Evolutionary conservation across 2,888 invertebrate species (phyloP), one percentile per base, ranked within the genome.

Genomic region (Cantharis rufa): DNA sequence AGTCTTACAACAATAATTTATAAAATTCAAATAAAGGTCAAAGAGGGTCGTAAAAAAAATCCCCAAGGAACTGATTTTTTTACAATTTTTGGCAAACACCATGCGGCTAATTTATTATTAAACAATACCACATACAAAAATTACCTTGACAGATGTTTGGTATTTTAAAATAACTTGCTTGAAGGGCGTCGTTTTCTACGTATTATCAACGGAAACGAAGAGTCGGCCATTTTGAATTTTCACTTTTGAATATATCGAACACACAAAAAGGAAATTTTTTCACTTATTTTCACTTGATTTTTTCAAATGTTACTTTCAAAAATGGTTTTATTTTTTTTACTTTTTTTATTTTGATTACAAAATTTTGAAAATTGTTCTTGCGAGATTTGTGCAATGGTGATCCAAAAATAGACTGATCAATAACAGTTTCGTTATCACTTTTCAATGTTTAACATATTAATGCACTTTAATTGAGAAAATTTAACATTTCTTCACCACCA

Each of bases 221-320:
- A 80, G 83, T 84, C 82, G 81, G 88, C 89, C 89, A 89, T 89
- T 84, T 89, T 89, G 89, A 85, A 87, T 88, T 88, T 88, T 88
- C 88, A 88, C 89, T 88, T 88, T 88, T 88, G 87, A 88, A 76
- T 75, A 77, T 78, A 79, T 78, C 76, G 79, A 77, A 75, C 77
- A 75, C 76, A 71, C n/a, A 78, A 76, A 76, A 70, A 64, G 61
- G 15, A 10, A 24, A 18, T 13, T 75, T 75, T 74, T 64, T 27
- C 15, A 16, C 16, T 15, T 10, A 18, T 75, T 79, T 68, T 74
- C 32, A 27, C 18, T 74, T 32, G 24, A 21, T 70, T 70, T 13
- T 15, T 32, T 69, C 11, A 27, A 27, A 32, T 69, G 9, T 15
- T 32, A 0, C n/a, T 66, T 73, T 69, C 15, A 21, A 28, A 61